These are phyloP conservation scores for Drosophila ananassae DNA, from an alignment of 1,140 invertebrate species.

Conservation along the genomic window DNA sequence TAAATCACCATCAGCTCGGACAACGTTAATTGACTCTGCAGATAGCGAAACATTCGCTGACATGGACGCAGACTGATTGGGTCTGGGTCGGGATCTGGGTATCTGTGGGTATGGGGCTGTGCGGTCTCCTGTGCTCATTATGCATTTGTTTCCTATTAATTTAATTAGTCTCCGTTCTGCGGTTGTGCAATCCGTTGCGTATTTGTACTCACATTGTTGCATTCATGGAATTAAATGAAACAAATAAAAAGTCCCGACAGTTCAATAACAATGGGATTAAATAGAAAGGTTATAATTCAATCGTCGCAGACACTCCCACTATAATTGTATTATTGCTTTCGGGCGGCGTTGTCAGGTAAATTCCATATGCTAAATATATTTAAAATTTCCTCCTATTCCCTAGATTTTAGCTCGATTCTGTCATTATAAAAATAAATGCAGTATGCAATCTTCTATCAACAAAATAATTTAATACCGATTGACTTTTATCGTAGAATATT, in stretches of 20 bases:
- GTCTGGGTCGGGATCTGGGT: not conserved
- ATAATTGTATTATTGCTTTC: conserved; percentile 52
- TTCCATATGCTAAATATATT: conserved; percentile 75
- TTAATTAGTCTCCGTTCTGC: conserved; percentile 75
- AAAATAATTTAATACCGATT: conserved; percentile 37
- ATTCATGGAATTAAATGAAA: conserved; percentile 34
- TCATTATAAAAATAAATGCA: conserved; percentile 56
- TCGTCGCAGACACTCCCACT: conserved; percentile 24
- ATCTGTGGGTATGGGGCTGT: no score
- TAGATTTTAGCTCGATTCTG: conserved; percentile 23
- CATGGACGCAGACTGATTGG: conserved; percentile 26
- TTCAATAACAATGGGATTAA: conserved; percentile 29
- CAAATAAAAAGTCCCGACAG: conserved; percentile 2
- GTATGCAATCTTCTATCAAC: conserved; percentile 25
- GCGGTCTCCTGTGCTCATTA: conserved; percentile 45
- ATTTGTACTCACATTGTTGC: conserved; percentile 29
- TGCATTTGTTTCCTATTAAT: conserved; percentile 74
- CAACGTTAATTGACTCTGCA: conserved; percentile 70
- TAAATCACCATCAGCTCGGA: conserved; percentile 60
- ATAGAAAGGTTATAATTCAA: conserved; percentile 49
- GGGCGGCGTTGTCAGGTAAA: conserved; percentile 55
- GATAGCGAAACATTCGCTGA: conserved; percentile 26
- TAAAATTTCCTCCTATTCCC: conserved; percentile 60
- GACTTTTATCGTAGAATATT: conserved; percentile 14
- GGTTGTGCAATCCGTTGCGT: conserved; percentile 51